Conservation (phyloP, 2,888 invertebrate species). For the Drosophila pseudotakahashii region DNA sequence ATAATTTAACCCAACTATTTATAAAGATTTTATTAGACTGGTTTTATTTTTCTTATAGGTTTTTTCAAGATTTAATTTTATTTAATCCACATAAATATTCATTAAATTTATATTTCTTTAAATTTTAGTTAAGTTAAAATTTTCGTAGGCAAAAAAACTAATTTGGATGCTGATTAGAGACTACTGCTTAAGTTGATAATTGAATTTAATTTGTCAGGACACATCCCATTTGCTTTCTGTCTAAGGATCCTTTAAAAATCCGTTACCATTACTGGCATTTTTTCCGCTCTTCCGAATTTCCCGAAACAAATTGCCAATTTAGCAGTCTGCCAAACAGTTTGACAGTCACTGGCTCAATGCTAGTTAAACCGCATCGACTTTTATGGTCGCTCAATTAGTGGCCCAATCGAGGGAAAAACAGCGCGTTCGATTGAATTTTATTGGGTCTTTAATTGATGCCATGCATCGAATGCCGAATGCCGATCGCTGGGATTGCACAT, state of each 20-base stretch:
- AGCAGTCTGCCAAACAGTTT: slow-evolving; percentile 35
- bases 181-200: not conserved
- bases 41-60: too few species aligned
- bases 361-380: slow-evolving; percentile 36
- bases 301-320: slow-evolving; percentile 38
- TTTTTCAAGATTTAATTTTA: too few species aligned
- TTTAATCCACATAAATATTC: too few species aligned
- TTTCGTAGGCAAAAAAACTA: too few species aligned
- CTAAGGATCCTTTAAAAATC: not conserved
- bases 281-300: not conserved
- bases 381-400: slow-evolving; percentile 50
- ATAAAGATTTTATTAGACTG: too few species aligned
- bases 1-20: too few species aligned
- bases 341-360: slow-evolving; percentile 40
- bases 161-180: too few species aligned
- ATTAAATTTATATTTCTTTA: too few species aligned
- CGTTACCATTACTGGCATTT: not conserved
- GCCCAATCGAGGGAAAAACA: slow-evolving; percentile 32
- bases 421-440: slow-evolving; percentile 68
- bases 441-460: slow-evolving; percentile 74
- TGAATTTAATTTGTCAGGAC: not conserved
- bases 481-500: slow-evolving; percentile 40
- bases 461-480: slow-evolving; percentile 28
- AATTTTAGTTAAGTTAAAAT: too few species aligned
- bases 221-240: not conserved